Conservation (phyloP, 2,113 vertebrate genomes). For the Callospermophilus lateralis region DNA sequence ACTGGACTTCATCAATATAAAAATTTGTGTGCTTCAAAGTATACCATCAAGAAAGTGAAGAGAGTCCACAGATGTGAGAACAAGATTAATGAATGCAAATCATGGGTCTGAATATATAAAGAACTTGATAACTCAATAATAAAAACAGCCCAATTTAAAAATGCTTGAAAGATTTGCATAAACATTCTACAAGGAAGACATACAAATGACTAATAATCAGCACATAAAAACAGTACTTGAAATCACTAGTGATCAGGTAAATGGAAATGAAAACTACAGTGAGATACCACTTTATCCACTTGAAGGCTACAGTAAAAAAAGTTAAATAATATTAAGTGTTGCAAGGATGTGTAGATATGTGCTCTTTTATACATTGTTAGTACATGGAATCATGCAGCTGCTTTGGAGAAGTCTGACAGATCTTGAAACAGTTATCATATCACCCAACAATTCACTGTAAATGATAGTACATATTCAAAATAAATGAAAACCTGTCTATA, state of each 20-base stretch:
- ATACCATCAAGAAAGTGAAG: background rate
- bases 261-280: background rate
- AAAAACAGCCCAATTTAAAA: background rate
- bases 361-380: background rate
- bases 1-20: background rate
- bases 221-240: background rate
- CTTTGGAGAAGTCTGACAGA: background rate
- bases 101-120: background rate
- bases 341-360: background rate
- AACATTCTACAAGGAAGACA: background rate
- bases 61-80: no score
- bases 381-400: background rate
- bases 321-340: background rate
- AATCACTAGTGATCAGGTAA: background rate
- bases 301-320: no score
- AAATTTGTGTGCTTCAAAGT: background rate
- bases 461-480: background rate
- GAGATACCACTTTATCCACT: background rate
- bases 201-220: background rate
- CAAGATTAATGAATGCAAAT: background rate
- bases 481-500: background rate
- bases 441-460: background rate
- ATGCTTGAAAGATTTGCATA: background rate
- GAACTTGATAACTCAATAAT: background rate
- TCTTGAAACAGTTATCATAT: background rate